A percentile compares a stretch with the other conserved stretches of the same genome.
Conservation (phyloP, 1,140 invertebrate species). For the Armadillidium nasatum region DNA sequence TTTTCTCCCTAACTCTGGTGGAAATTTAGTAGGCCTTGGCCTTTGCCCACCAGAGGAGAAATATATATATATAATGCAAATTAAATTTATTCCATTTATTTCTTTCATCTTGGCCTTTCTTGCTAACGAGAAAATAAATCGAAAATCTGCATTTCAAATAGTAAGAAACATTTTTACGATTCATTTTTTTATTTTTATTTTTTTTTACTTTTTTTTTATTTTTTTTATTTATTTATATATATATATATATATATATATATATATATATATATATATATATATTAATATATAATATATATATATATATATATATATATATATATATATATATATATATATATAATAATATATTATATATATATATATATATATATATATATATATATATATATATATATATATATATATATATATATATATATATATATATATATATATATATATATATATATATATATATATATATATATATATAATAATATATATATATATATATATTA, state of each 20-base stretch:
- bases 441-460: conserved; percentile 18
- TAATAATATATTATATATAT: background rate
- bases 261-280: conserved; percentile 1
- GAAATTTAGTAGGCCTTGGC: too few species aligned
- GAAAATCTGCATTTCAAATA: too few species aligned
- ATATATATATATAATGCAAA: too few species aligned
- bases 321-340: background rate
- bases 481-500: background rate
- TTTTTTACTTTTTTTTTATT: too few species aligned
- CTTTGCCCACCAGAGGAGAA: too few species aligned
- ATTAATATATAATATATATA: conserved; percentile 13
- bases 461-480: conserved; percentile 5
- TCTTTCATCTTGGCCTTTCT: too few species aligned
- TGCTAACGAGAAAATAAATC: too few species aligned
- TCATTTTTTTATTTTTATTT: too few species aligned
- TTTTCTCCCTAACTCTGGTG: too few species aligned
- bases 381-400: background rate
- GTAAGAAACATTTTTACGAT: too few species aligned
- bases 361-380: conserved; percentile 17
- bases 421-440: conserved; percentile 18
- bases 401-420: background rate
- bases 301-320: conserved; percentile 18
- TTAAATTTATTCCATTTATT: too few species aligned
- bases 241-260: background rate
- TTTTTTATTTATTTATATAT: too few species aligned